Conservation (phyloP, 2,113 vertebrate genomes). For the Zosterops hypoxanthus region DNA sequence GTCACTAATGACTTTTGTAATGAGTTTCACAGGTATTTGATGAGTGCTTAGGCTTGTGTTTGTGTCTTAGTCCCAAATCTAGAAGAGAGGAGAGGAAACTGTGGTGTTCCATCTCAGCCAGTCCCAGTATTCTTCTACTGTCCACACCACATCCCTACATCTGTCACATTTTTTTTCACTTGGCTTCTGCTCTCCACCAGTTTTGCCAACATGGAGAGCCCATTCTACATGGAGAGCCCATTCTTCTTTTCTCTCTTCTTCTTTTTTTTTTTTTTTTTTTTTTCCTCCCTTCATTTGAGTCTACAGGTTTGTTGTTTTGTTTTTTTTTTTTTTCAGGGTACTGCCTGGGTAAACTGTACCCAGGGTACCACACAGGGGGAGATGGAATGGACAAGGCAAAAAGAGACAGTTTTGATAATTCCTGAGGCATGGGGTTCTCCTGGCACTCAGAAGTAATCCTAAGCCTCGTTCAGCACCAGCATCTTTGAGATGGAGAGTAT, state of each 20-base stretch:
- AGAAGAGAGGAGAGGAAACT: not conserved
- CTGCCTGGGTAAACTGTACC: not conserved
- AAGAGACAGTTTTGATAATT: not conserved
- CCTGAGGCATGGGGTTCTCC: not conserved
- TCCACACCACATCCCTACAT: rapidly evolving
- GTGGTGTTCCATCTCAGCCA: not conserved
- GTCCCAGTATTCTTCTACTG: not conserved
- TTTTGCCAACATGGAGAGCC: not conserved
- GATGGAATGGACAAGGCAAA: not conserved
- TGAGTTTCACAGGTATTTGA: not conserved
- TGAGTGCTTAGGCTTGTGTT: not conserved
- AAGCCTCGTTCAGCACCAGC: not conserved
- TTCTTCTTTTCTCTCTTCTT: not conserved
- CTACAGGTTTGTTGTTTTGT: not conserved
- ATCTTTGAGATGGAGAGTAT: not conserved
- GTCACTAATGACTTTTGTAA: not conserved
- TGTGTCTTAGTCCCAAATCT: not conserved
- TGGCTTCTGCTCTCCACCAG: not conserved
- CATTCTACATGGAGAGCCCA: rapidly evolving
- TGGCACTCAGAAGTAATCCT: not conserved
- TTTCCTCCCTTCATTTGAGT: not conserved
- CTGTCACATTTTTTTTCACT: not conserved
- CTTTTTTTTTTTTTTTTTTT: not conserved
- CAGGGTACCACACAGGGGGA: not conserved
- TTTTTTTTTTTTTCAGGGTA: not conserved